phyloP scores from a whole-genome alignment of 92 coral and sea anemone genomes.

The Umimayanthus kanabou region DNA sequence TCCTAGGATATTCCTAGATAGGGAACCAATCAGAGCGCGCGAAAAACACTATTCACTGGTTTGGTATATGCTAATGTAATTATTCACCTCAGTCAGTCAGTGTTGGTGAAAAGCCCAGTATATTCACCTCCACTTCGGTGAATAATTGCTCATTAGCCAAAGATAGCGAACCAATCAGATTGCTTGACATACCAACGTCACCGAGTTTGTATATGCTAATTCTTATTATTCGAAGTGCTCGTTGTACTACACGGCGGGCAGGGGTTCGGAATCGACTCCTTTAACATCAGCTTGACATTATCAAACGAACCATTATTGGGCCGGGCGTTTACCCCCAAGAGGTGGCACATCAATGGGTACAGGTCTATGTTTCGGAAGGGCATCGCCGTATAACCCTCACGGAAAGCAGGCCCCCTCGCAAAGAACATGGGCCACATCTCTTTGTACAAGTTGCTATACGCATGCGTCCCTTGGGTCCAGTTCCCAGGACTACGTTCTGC shows the following conservation, averaged over 20 bases:
- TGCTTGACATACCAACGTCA: no score
- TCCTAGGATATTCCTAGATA: no score
- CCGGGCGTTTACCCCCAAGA: background rate
- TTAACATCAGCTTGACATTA: constrained; percentile 22
- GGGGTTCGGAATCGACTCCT: background rate
- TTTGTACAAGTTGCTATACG: constrained; percentile 32
- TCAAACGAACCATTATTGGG: constrained; percentile 39
- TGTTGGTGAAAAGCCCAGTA: no score
- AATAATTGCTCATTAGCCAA: no score
- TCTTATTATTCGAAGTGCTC: no score
- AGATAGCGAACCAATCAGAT: no score
- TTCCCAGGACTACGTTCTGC: constrained; percentile 3
- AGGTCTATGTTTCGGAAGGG: constrained; percentile 26
- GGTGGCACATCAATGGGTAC: constrained; percentile 26
- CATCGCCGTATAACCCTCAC: constrained; percentile 35
- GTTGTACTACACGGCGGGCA: background rate
- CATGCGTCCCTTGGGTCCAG: constrained; percentile 39
- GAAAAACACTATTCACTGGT: no score
- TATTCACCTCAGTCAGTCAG: no score
- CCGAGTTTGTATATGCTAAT: no score
- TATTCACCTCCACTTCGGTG: no score
- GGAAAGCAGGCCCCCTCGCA: constrained; percentile 60
- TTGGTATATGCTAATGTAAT: no score
- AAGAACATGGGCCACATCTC: constrained; percentile 62
- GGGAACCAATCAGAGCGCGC: no score